Percentiles rank a stretch among this genome's conserved stretches.
Evolutionary conservation across 2,113 vertebrate genomes (phyloP).

Genomic region (Turnix velox): DNA sequence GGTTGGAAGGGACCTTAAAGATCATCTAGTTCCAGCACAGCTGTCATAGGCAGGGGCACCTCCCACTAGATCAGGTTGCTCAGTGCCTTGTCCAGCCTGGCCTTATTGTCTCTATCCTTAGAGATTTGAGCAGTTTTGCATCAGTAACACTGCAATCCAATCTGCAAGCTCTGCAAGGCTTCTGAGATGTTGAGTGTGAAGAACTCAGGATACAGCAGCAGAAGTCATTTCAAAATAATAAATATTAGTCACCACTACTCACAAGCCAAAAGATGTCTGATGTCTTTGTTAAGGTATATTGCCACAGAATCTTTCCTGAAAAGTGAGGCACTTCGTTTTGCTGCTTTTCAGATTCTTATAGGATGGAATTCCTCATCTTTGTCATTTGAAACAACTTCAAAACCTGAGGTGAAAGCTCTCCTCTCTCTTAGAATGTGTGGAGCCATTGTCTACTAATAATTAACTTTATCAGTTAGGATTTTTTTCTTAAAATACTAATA

Average conservation of each 20-base stretch:
- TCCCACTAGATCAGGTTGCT: too few species aligned
- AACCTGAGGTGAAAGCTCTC: background rate
- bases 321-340: background rate
- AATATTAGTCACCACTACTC: background rate
- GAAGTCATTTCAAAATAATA: background rate
- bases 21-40: too few species aligned
- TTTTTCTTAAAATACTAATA: background rate
- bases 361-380: background rate
- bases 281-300: background rate
- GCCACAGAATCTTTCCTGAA: background rate
- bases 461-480: background rate
- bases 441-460: background rate
- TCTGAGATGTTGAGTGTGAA: background rate
- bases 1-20: too few species aligned
- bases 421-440: background rate
- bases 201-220: background rate
- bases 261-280: background rate
- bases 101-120: background rate
- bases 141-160: fast-evolving
- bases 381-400: background rate
- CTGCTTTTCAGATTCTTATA: background rate
- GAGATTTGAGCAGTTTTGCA: background rate
- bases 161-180: background rate
- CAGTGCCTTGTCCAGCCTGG: too few species aligned
- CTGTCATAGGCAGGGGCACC: too few species aligned